Base-by-base conservation (phyloP, 2,888 invertebrate genomes). In the Hyles lineata region DNA sequence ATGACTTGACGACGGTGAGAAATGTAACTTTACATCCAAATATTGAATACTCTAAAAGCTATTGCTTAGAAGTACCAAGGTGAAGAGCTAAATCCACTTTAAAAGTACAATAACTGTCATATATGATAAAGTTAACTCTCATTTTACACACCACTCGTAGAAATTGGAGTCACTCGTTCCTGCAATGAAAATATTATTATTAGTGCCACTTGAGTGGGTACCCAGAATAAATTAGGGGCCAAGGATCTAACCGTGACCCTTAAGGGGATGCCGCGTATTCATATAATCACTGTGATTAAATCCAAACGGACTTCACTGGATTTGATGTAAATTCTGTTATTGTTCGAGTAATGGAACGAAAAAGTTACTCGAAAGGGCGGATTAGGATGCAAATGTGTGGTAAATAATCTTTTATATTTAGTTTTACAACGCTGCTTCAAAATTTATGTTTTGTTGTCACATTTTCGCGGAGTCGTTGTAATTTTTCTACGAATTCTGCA, bases 201-300 rank as follows among this genome's bases (percentile, higher is more conserved):
- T 72, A 72, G 69, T 63, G 58, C 25, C 61, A 23, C 71, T 67
- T 70, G 8, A 71, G 58, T 52, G 58, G 76, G 74, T 77, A 77
- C 77, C 76, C 78, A 74, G 78, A 84, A 84, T 84, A 83, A 84
- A 84, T 84, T 83, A 81, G 75, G 77, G 81, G 76, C 75, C 75
- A 72, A 70, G 78, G 71, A 73, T 74, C 74, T 71, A 79, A 75
- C 79, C 76, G 77, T 79, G 79, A 79, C 84, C 84, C 81, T 82
- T 78, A 73, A 73, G 76, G 76, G 75, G 73, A 9, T 23, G 29
- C 52, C 19, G 78, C 79, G 79, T 80, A 83, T 83, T 81, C 81
- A 78, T 81, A 80, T 82, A 85, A 86, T 87, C 82, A 77, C 78
- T 62, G 75, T 83, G 83, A 87, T 88, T 85, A 84, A 86, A 87